Evolutionary conservation across 2,888 invertebrate species (phyloP).

Genomic region (Ichneumoninae sp.): DNA sequence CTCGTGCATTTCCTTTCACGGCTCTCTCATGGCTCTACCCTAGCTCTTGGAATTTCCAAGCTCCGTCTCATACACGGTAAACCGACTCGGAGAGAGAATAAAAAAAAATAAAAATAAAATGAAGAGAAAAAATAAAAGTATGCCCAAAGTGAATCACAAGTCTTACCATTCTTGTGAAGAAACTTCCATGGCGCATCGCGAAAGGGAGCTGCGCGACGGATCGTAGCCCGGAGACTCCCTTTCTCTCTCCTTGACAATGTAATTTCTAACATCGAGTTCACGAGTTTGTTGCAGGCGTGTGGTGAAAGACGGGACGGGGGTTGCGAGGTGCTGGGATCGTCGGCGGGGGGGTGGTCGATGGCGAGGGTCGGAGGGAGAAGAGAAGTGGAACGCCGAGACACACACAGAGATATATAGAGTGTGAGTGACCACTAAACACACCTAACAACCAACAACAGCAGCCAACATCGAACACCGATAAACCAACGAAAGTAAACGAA

Average conservation of each 20-base stretch:
- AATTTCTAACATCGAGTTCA: slow-evolving; percentile 79
- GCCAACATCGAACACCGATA: slow-evolving; percentile 83
- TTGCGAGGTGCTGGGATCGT: slow-evolving; percentile 75
- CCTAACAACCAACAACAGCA: slow-evolving; percentile 83
- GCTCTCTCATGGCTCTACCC: slow-evolving; percentile 23
- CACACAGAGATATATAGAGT: slow-evolving; percentile 9
- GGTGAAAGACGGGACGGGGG: slow-evolving; percentile 47
- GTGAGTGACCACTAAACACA: slow-evolving; percentile 82
- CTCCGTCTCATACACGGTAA: slow-evolving; percentile 8
- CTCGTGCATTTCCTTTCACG: slow-evolving; percentile 51
- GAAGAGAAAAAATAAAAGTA: slow-evolving; percentile 27
- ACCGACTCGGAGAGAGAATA: not conserved
- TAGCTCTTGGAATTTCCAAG: slow-evolving; percentile 7
- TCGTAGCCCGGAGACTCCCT: slow-evolving; percentile 45
- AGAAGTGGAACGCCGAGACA: slow-evolving; percentile 78
- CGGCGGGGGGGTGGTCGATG: slow-evolving; percentile 53
- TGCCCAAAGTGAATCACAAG: slow-evolving; percentile 62
- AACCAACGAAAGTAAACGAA: slow-evolving; percentile 83
- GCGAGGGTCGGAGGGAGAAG: slow-evolving; percentile 64
- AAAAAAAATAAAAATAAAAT: slow-evolving; percentile 14
- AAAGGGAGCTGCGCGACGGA: slow-evolving; percentile 13
- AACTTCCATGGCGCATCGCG: slow-evolving; percentile 13
- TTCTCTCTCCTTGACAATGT: slow-evolving; percentile 51
- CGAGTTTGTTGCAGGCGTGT: slow-evolving; percentile 70
- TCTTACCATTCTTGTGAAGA: slow-evolving; percentile 62